A percentile compares a stretch with the other conserved stretches of the same genome.
Evolutionary conservation across 1,140 invertebrate species (phyloP).

Genomic region (Bombus soroeensis): DNA sequence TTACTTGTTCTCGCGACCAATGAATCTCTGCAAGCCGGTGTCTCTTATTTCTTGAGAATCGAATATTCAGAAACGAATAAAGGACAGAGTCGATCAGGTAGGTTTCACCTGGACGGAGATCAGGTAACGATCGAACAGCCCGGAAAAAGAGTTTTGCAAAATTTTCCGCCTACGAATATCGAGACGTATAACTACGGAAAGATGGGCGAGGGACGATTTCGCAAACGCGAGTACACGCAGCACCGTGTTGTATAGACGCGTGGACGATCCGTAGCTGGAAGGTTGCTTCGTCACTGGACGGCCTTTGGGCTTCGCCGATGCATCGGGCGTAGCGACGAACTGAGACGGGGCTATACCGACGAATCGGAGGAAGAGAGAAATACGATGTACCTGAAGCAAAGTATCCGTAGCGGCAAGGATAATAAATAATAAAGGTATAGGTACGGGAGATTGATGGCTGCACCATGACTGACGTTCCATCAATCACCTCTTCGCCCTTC

Average conservation of each 20-base stretch:
- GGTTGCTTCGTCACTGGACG: conserved; percentile 76
- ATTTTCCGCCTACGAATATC: no score
- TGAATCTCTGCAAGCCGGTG: no score
- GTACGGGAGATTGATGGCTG: conserved; percentile 80
- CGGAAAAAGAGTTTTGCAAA: no score
- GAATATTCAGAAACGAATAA: neutral
- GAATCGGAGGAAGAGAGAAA: conserved; percentile 50
- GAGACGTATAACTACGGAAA: no score
- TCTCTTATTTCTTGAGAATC: no score
- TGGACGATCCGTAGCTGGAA: conserved; percentile 55
- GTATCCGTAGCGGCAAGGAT: conserved; percentile 75
- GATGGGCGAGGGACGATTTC: neutral
- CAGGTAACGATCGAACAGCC: neutral
- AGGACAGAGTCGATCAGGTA: neutral
- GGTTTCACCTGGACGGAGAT: no score
- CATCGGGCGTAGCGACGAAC: conserved; percentile 11
- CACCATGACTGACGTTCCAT: conserved; percentile 82
- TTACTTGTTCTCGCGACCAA: no score
- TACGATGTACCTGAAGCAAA: conserved; percentile 55
- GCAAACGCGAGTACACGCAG: neutral
- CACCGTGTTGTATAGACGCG: neutral
- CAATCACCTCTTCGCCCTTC: conserved; percentile 77
- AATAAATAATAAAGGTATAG: conserved; percentile 81
- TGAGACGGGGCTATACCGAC: conserved; percentile 27
- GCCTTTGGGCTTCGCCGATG: conserved; percentile 67